phyloP scores from a whole-genome alignment of 2,797 vertebrate genomes.

The Labroides dimidiatus region DNA sequence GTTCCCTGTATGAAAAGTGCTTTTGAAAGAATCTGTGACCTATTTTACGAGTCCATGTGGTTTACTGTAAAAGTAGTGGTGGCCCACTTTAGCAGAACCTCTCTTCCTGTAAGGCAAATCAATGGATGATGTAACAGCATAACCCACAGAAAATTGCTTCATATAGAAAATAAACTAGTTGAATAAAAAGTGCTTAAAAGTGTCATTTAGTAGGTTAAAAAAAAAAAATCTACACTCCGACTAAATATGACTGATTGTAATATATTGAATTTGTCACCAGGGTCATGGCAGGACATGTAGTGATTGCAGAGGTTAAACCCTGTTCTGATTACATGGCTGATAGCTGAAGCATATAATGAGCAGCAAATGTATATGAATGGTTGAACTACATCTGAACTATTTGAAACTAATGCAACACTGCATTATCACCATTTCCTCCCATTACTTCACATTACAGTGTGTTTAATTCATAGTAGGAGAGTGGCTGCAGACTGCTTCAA shows the following conservation, averaged over 20 bases:
- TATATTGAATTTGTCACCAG: constrained; percentile 36
- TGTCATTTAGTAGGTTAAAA: constrained; percentile 13
- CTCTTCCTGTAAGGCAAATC: constrained; percentile 50
- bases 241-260: constrained; percentile 22
- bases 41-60: constrained; percentile 60
- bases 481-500: constrained; percentile 41
- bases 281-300: constrained; percentile 62
- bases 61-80: constrained; percentile 55
- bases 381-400: constrained; percentile 48
- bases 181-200: constrained; percentile 10
- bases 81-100: constrained; percentile 41
- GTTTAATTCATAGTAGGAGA: constrained; percentile 49
- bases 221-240: background rate
- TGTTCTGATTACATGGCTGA: constrained; percentile 37
- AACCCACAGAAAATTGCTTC: constrained; percentile 12
- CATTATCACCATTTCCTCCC: constrained; percentile 49
- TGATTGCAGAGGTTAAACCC: constrained; percentile 46
- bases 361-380: constrained; percentile 38
- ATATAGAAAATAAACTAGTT: background rate
- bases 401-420: constrained; percentile 28
- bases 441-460: constrained; percentile 38
- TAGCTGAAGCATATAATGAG: constrained; percentile 34
- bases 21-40: constrained; percentile 43
- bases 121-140: constrained; percentile 54
- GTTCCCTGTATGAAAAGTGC: background rate